Base-by-base conservation (phyloP, 2,113 vertebrate genomes). In the Thomomys bottae region DNA sequence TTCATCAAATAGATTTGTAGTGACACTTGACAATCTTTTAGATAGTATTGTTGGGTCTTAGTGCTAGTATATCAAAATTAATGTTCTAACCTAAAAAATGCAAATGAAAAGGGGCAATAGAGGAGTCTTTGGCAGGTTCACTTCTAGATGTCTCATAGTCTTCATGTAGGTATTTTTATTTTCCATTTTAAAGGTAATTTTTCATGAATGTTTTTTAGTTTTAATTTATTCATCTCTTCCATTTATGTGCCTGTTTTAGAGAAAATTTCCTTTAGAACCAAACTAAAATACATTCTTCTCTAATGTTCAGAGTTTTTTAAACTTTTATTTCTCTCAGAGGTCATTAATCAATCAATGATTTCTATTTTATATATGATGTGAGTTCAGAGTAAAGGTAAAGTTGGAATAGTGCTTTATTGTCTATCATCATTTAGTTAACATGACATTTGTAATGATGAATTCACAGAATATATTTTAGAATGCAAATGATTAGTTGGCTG, bases 381-480 rank as follows among this genome's bases (percentile, higher is more conserved):
- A 77, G 8, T 15, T 42, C n/a, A n/a, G n/a, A n/a, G n/a, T n/a
- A n/a, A n/a, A n/a, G 54, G 9, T 57, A 1, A 45, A 17, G 34
- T 63, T 38, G 61, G n/a, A 9, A 81, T 82, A 32, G 21, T 63
- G 64, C 26, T 88, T 95, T 68, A 61, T 38, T 85, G 49, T 54
- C 49, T 54, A 54, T 90, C 71, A 70, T 67, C 79, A 81, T 42
- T 40, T 34, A 66, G 38, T 88, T 76, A 84, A 73, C 49, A 12
- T 49, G 91, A 67, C 6, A 54, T 67, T 63, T 83, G 17, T 54
- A 80, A 54, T 77, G 38, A 87, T 49, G 63, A 88, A 71, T 84
- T 81, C 42, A 84, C 20, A 73, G 68, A 61, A 64, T 91, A 68
- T 36, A 30, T 28, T 84, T 91, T 87, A 84, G 49, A 67, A 86